phyloP scores from a whole-genome alignment of 2,113 vertebrate species.

The Corapipo altera region DNA sequence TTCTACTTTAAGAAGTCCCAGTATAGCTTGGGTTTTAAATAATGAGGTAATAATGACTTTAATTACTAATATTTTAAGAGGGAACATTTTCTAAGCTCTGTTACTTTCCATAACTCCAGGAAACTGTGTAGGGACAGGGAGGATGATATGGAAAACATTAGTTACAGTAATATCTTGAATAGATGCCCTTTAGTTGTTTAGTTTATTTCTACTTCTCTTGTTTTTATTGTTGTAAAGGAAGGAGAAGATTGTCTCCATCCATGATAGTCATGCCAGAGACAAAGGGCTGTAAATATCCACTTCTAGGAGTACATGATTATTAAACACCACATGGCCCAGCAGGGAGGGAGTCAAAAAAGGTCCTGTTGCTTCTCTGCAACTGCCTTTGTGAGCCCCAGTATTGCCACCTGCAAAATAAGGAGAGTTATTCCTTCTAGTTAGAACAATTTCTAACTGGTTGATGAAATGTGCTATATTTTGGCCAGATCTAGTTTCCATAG shows the following conservation, averaged over 20 bases:
- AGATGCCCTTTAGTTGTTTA: background rate
- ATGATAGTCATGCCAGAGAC: background rate
- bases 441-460: background rate
- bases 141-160: background rate
- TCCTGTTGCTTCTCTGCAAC: background rate
- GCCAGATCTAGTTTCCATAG: background rate
- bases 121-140: background rate
- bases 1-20: background rate
- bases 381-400: background rate
- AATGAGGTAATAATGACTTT: background rate
- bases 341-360: background rate
- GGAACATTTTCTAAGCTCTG: background rate
- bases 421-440: background rate
- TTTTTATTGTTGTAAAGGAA: background rate
- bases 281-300: background rate
- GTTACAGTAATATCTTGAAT: background rate
- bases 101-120: background rate
- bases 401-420: background rate
- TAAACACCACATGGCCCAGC: background rate
- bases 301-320: background rate
- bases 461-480: background rate
- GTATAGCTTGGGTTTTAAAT: background rate
- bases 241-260: background rate
- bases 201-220: background rate
- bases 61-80: background rate